Evolutionary conservation across 2,888 invertebrate genomes (phyloP).

Genomic region (Drosophila mettleri): DNA sequence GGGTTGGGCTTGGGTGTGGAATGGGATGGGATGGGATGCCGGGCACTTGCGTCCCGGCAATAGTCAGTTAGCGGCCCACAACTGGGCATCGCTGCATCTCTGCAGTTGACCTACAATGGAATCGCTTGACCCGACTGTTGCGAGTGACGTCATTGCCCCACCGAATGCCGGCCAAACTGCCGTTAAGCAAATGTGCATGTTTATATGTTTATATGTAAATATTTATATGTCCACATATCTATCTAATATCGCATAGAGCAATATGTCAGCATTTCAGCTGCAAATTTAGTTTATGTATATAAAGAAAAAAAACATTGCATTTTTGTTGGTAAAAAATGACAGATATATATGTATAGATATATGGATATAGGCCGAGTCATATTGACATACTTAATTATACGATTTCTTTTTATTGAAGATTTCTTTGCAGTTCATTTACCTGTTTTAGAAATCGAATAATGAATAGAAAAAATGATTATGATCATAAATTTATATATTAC

Average conservation of each 20-base stretch:
- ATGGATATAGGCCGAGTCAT: too few species aligned
- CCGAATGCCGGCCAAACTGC: constrained; percentile 57
- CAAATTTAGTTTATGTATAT: not conserved
- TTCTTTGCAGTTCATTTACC: too few species aligned
- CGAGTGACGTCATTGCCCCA: constrained; percentile 63
- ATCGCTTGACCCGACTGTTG: constrained; percentile 66
- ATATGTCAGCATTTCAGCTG: not conserved
- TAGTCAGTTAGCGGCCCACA: not conserved
- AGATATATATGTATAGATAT: too few species aligned
- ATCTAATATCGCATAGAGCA: too few species aligned
- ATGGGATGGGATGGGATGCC: not conserved
- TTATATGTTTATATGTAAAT: not conserved
- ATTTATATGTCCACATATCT: not conserved
- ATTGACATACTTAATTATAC: too few species aligned
- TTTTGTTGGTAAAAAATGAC: too few species aligned
- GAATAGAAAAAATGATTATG: too few species aligned
- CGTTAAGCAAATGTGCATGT: not conserved
- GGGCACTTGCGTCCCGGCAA: too few species aligned
- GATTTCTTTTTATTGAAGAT: too few species aligned
- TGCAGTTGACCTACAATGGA: constrained; percentile 69
- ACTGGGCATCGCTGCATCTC: not conserved
- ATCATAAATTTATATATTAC: too few species aligned
- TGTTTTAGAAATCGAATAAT: too few species aligned
- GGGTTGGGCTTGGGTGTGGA: not conserved
- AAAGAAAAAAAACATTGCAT: too few species aligned